Evolutionary conservation across 37 sponge, comb jelly and placozoan genomes (phyloP).

Genomic region (Haliclona indistincta): DNA sequence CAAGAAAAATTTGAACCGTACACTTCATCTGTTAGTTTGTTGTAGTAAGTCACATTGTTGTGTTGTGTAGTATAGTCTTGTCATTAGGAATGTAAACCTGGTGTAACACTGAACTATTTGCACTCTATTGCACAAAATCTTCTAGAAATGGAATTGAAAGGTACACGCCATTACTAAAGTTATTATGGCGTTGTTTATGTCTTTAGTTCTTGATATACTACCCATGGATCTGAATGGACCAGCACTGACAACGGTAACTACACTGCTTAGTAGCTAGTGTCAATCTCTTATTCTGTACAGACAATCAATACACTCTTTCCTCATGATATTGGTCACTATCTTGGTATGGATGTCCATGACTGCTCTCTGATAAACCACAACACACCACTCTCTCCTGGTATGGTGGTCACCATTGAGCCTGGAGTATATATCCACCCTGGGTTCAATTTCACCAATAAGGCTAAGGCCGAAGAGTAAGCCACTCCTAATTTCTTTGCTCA

Average conservation of each 20-base stretch:
- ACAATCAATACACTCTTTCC: constrained; percentile 46
- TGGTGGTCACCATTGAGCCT: constrained; percentile 87
- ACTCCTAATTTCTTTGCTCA: not conserved
- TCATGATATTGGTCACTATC: constrained; percentile 83
- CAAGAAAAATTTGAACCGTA: too few relatives aligned
- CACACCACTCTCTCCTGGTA: constrained; percentile 45
- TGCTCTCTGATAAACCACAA: constrained; percentile 50
- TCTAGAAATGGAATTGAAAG: constrained; percentile 34
- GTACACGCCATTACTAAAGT: constrained; percentile 11
- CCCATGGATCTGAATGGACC: not conserved
- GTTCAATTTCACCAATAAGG: too few relatives aligned
- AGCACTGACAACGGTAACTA: not conserved
- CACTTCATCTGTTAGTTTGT: too few relatives aligned
- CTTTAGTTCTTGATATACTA: not conserved
- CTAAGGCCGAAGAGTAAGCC: not conserved
- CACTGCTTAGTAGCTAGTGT: not conserved
- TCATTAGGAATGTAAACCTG: constrained; percentile 55
- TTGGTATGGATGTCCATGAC: constrained; percentile 85
- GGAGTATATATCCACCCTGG: constrained; percentile 76
- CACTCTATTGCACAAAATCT: constrained; percentile 30
- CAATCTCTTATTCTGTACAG: constrained; percentile 4
- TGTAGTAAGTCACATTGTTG: too few relatives aligned
- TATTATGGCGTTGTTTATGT: not conserved
- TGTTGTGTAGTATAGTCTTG: not conserved
- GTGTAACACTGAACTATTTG: constrained; percentile 69